Percentiles rank a stretch among this genome's conserved stretches.
phyloP scores from a whole-genome alignment of 2,113 vertebrate genomes.

The Chascanopsetta lugubris region DNA sequence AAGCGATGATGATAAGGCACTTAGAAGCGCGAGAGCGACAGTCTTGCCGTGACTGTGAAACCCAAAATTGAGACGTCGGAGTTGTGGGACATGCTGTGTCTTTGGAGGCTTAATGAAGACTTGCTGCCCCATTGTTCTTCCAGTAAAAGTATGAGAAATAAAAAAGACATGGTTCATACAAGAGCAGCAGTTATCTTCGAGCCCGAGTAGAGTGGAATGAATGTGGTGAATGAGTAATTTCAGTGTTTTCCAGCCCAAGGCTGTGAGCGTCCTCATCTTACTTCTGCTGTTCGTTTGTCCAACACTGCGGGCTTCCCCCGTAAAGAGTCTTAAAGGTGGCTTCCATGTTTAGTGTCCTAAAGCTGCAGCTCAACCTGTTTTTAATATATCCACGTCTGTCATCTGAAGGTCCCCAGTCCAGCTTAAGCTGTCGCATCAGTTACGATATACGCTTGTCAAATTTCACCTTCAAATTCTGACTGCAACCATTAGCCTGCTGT shows the following conservation, averaged over 20 bases:
- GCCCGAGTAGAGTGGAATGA: constrained; percentile 4
- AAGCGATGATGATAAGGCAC: background rate
- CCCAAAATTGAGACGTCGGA: background rate
- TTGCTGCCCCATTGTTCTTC: background rate
- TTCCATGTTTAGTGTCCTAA: constrained; percentile 10
- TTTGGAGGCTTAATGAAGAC: background rate
- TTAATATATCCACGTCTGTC: constrained; percentile 9
- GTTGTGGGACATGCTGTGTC: background rate
- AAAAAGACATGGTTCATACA: constrained; percentile 2
- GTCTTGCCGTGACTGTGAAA: background rate
- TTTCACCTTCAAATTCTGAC: constrained; percentile 6
- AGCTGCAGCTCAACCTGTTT: no score
- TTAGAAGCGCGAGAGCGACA: background rate
- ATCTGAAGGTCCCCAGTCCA: background rate
- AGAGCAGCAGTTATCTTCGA: background rate
- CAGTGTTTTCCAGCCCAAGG: background rate
- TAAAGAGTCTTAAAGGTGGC: no score
- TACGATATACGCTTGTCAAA: background rate
- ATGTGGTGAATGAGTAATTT: constrained; percentile 11
- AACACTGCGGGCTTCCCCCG: no score
- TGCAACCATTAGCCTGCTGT: constrained; percentile 32
- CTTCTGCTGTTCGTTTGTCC: no score
- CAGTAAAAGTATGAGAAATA: constrained; percentile 2
- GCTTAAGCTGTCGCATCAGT: background rate
- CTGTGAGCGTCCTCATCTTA: constrained; percentile 11